phyloP scores from a whole-genome alignment of 2,797 vertebrate genomes.

The Esox lucius region DNA sequence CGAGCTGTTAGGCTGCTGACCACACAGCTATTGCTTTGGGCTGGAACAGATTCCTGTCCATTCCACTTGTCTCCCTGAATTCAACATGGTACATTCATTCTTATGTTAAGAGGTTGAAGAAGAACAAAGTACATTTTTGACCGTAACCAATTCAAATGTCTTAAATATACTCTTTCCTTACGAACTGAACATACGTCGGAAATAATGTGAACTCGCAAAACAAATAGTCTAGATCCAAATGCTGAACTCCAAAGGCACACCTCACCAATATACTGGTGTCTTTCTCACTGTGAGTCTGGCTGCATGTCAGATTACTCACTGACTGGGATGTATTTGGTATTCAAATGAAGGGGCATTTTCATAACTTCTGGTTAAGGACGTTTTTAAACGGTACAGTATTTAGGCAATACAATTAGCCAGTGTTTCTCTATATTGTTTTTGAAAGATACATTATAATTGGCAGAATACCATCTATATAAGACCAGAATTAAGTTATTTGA shows the following conservation, averaged over 20 bases:
- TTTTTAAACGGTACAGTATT: not conserved
- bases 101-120: conserved; percentile 41
- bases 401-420: not conserved
- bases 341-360: conserved; percentile 21
- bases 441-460: not conserved
- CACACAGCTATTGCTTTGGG: conserved; percentile 35
- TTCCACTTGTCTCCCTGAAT: conserved; percentile 28
- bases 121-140: conserved; percentile 29
- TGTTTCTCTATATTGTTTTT: not conserved
- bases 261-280: conserved; percentile 51
- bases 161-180: conserved; percentile 28
- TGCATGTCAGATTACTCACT: not conserved
- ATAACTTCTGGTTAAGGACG: not conserved
- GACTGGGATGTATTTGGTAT: conserved; percentile 36
- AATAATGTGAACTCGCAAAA: conserved; percentile 30
- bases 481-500: too few relatives aligned
- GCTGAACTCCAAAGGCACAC: conserved; percentile 56
- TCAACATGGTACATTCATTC: conserved; percentile 55
- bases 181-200: conserved; percentile 5
- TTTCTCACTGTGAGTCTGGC: conserved; percentile 25
- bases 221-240: conserved; percentile 19
- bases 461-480: not conserved
- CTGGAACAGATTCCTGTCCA: conserved; percentile 15
- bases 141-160: conserved; percentile 32
- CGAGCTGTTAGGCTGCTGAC: conserved; percentile 27